Conservation (phyloP, 2,113 vertebrate genomes). For the Rattus rattus region DNA sequence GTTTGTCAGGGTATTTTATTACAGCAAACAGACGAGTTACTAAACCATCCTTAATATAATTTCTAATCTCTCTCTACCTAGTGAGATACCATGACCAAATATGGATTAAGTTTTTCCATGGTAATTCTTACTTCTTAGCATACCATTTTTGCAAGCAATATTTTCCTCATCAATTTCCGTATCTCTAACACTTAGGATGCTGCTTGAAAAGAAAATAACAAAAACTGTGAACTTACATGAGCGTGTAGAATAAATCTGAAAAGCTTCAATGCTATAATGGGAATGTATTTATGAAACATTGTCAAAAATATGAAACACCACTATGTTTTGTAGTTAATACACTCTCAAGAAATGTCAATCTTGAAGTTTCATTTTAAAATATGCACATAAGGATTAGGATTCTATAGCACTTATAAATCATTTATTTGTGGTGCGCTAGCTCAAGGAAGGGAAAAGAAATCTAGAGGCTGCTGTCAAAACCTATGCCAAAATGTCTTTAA, state of each 20-base stretch:
- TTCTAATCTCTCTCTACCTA: not conserved
- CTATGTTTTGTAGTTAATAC: not conserved
- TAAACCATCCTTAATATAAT: not conserved
- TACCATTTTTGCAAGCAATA: not conserved
- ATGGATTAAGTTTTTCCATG: not conserved
- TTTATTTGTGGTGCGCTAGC: not conserved
- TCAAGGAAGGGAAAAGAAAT: not conserved
- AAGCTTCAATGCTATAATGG: not conserved
- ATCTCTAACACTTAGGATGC: not conserved
- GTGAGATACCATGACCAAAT: not conserved
- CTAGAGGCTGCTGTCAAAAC: not conserved
- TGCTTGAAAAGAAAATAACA: not conserved
- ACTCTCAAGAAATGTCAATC: constrained; percentile 1
- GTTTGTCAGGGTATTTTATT: not conserved
- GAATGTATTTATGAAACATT: constrained; percentile 1
- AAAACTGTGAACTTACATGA: not conserved
- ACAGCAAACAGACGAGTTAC: not conserved
- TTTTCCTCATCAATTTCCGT: constrained; percentile 21
- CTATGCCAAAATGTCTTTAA: constrained; percentile 2
- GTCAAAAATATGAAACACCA: not conserved
- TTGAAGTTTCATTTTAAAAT: not conserved
- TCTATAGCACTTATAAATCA: not conserved
- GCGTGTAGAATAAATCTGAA: not conserved
- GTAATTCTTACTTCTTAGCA: not conserved
- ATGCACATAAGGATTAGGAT: not conserved